Evolutionary conservation across 2,888 invertebrate species (phyloP).

Genomic region (Zootermopsis nevadensis): DNA sequence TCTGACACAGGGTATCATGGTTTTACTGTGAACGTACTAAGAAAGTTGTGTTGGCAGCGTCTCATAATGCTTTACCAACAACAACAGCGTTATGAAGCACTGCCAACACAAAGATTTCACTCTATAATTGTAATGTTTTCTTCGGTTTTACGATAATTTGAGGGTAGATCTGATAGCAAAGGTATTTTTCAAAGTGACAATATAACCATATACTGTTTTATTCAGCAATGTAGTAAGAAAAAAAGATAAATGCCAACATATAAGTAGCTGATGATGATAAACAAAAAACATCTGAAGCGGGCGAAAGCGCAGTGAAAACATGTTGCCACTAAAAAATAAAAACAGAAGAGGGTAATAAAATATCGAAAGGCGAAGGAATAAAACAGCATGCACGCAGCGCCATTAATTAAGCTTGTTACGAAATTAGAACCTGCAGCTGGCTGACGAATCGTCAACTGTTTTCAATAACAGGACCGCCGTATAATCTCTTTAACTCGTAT

Average conservation of each 20-base stretch:
- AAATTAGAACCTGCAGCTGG: not conserved
- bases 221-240: not conserved
- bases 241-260: not conserved
- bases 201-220: not conserved
- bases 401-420: not conserved
- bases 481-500: not conserved
- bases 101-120: not conserved
- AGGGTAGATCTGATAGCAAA: not conserved
- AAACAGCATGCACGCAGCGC: not conserved
- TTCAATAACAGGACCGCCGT: not conserved
- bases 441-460: not conserved
- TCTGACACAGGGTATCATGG: too few species aligned
- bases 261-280: not conserved
- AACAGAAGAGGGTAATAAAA: not conserved
- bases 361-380: not conserved
- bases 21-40: too few species aligned
- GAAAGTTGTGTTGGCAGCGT: too few species aligned
- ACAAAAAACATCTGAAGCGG: not conserved
- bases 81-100: too few species aligned
- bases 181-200: not conserved
- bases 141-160: not conserved
- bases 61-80: too few species aligned
- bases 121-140: not conserved
- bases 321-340: not conserved
- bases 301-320: not conserved